Evolutionary conservation across 2,797 vertebrate genomes (phyloP), one percentile per base, ranked within the genome.

Genomic region (Scyliorhinus canicula): DNA sequence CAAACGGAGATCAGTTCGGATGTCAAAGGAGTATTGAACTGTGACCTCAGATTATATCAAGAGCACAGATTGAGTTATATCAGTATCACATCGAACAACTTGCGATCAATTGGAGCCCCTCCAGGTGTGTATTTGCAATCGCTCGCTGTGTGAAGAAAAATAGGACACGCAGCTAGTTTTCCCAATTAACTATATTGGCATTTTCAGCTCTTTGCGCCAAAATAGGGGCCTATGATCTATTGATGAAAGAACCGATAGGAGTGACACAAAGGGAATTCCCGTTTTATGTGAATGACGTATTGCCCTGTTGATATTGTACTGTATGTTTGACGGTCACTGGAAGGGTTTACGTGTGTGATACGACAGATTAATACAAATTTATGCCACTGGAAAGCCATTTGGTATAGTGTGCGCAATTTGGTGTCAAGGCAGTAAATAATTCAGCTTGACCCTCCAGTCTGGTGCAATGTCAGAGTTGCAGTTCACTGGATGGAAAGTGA

Each of bases 161-260:
- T 31, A 69, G 69, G 93, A 19, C 47, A 52, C 6, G 11, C 31
- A 7, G 93, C 47, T 52, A 71, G 67, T 69, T 93, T 93, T 19
- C 44, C 65, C 67, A 35, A 69, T 71, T 71, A 52, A 47, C 67
- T n/a, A 19, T n/a, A 74, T 94, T 94, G 93, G 67, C 93, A n/a
- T 55, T 74, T 74, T 28, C 21, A 74, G 71, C 93, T 74, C 28
- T 52, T 94, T 31, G 50, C 16, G 50, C 50, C 63, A 93, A 93
- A 35, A 16, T 47, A 2, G 47, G 44, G 26, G 2, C 44, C 31
- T 28, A 21, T 74, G 67, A 94, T 94, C 55, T 94, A 94, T 94
- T 94, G 93, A 55, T 74, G 16, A 74, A 50, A 35, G 93, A 52
- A 47, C 69, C 60, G 65, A 65, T n/a, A 65, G 31, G 24, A 63